Base-by-base conservation (phyloP, 2,888 invertebrate species). In the Drosophila ezoana region DNA sequence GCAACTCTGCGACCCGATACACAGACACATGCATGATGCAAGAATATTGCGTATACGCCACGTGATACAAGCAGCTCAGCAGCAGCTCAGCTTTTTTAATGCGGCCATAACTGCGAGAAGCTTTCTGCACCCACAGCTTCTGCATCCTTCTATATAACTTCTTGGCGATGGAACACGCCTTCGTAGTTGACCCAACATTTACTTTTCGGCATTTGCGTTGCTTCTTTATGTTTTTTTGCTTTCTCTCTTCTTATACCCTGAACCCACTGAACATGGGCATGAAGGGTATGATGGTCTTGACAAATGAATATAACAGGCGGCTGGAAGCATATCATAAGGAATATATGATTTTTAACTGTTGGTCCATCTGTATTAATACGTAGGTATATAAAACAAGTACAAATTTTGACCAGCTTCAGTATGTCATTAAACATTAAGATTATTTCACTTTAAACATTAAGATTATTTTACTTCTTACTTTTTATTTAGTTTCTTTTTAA, bases 41-140 rank as follows among this genome's bases (percentile, higher is more conserved):
- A 66, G 62, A 64, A 77, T 59, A 89, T 82, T 89, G 81, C 78
- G 82, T 72, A 82, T 87, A 87, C 89, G 81, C 77, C 84, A 67
- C 84, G 59, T 87, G 63, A 67, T 61, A 61, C 53, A 48, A 69
- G 38, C 47, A 37, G 40, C 51, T 69, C 41, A 56, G 40, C 51
- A 47, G 61, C 60, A 44, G 49, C 49, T 57, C 32, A 43, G 62
- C 59, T 60, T 57, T 28, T 76, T 72, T 80, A 77, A 80, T 80
- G 67, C 64, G 76, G 32, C 76, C 77, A 71, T 77, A 80, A 80
- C 67, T 59, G 66, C 44, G 66, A 71, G 71, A 61, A 35, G 70
- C 62, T 75, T 65, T 59, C 43, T 38, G 56, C 54, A 48, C 37
- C 48, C 43, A 23, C 53, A 45, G 37, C 40, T 32, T 32, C 43